phyloP scores from a whole-genome alignment of 1,140 invertebrate species.

The Orussus abietinus region DNA sequence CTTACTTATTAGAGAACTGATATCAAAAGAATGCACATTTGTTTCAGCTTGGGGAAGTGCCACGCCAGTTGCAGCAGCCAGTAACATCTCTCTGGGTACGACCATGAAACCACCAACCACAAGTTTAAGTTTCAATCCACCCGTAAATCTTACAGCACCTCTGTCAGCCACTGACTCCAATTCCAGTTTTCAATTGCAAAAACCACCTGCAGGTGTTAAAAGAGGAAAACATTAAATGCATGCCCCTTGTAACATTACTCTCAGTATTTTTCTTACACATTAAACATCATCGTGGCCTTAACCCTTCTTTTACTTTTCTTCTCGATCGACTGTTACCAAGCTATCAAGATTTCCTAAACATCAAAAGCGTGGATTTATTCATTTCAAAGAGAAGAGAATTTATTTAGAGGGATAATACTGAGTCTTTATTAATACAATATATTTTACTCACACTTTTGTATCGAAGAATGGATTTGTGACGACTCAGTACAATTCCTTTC shows the following conservation, averaged over 20 bases:
- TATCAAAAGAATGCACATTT: too few relatives aligned
- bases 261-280: neutral
- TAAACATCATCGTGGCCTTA: neutral
- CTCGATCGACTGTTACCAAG: too few relatives aligned
- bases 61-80: conserved; percentile 35
- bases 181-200: conserved; percentile 65
- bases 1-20: neutral
- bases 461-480: too few relatives aligned
- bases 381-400: too few relatives aligned
- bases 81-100: conserved; percentile 50
- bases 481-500: too few relatives aligned
- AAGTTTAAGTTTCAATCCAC: conserved; percentile 47
- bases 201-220: conserved; percentile 68
- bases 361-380: too few relatives aligned
- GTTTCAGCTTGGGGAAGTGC: conserved; percentile 46
- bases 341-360: too few relatives aligned
- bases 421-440: too few relatives aligned
- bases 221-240: conserved; percentile 61
- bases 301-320: too few relatives aligned
- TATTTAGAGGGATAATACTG: too few relatives aligned
- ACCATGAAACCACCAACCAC: conserved; percentile 55
- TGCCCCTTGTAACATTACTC: neutral
- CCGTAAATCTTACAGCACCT: conserved; percentile 45
- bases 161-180: conserved; percentile 36
- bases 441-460: too few relatives aligned